Evolutionary conservation across 2,113 vertebrate genomes (phyloP).

Genomic region (Grantiella picta): DNA sequence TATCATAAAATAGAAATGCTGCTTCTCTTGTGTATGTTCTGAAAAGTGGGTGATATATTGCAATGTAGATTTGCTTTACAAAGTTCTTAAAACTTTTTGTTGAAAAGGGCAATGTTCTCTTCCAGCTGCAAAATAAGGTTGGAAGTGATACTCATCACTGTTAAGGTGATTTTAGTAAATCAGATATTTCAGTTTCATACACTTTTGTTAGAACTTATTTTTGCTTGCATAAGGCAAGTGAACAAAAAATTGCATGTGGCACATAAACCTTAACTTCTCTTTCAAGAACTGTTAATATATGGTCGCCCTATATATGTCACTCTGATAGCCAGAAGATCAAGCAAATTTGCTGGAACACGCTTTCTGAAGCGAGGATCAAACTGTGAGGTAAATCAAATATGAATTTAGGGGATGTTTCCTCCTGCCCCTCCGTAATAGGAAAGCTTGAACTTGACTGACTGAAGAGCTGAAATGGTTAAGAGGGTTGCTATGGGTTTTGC

Average conservation of each 20-base stretch:
- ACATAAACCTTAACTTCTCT: conserved; percentile 72
- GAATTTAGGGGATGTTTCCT: neutral
- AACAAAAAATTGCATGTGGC: neutral
- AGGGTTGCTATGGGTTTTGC: neutral
- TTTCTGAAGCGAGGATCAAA: conserved; percentile 97
- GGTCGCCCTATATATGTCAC: conserved; percentile 94
- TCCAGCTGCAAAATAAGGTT: neutral
- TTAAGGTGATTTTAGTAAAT: neutral
- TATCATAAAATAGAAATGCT: neutral
- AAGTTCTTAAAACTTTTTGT: neutral
- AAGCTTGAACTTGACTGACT: neutral
- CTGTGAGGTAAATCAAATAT: conserved; percentile 82
- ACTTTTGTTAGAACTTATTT: neutral
- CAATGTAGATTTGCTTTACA: neutral
- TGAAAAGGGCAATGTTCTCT: neutral
- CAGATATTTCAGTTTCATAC: neutral
- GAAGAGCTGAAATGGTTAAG: neutral
- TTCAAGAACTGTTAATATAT: conserved; percentile 91
- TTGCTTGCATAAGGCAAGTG: neutral
- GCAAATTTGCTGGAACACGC: conserved; percentile 94
- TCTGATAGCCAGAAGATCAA: conserved; percentile 94
- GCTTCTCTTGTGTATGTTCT: neutral
- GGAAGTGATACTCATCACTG: neutral
- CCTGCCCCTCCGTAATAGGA: neutral
- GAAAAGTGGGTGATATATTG: neutral